Conservation (phyloP, 2,113 vertebrate genomes). For the Sporophila hypoxantha region DNA sequence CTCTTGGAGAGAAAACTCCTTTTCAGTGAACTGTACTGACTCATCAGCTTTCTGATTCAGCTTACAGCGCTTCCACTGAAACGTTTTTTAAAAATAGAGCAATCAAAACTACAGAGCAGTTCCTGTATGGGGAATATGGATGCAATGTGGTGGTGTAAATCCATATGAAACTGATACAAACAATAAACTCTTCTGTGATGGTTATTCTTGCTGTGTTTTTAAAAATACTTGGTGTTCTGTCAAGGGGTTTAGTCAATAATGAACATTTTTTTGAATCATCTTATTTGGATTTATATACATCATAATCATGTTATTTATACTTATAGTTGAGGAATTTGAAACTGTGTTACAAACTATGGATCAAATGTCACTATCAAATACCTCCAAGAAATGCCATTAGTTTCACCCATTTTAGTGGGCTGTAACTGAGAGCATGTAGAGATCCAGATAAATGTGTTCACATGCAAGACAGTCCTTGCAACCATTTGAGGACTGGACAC, state of each 20-base stretch:
- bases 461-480: not conserved
- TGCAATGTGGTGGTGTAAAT: not conserved
- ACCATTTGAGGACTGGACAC: not conserved
- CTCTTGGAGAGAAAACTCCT: conserved; percentile 27
- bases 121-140: not conserved
- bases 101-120: not conserved
- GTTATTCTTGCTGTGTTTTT: not conserved
- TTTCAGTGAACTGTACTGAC: conserved; percentile 21
- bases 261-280: not conserved
- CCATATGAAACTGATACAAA: not conserved
- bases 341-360: not conserved
- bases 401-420: not conserved
- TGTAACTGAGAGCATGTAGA: not conserved
- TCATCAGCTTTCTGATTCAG: conserved; percentile 51
- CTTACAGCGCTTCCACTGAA: not conserved
- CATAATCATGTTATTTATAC: not conserved
- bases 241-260: not conserved
- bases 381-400: conserved; percentile 19
- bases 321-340: not conserved
- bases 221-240: not conserved
- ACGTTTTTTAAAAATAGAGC: not conserved
- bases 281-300: not conserved
- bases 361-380: not conserved
- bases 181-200: not conserved
- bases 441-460: not conserved